Evolutionary conservation across 1,140 invertebrate genomes (phyloP), one percentile per base, ranked within the genome.

Genomic region (Drosophila saltans): DNA sequence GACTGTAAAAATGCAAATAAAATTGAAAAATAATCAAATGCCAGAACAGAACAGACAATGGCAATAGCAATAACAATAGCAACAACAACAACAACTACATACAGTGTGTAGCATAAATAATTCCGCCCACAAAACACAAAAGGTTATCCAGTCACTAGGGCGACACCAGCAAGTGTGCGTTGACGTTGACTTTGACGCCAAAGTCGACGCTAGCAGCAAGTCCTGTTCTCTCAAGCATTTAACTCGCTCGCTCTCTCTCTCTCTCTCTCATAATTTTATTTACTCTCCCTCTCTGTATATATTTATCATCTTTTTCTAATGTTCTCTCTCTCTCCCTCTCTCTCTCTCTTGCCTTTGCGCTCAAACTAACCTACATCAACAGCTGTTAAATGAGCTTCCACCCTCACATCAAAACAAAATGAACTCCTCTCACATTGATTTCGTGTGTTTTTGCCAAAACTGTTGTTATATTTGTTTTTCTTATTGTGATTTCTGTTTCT

Each of bases 361-460:
- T 75, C 72, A 75, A 89, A 89, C 84, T 89, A 89, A 89, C 84
- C 84, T 89, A 89, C 84, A 89, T 90, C 84, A 89, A 89, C 84
- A 89, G 84, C 84, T 89, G 84, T 88, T 72, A 68, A 58, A 45
- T 59, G 58, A 40, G 61, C 74, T 41, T 69, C 74, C 77, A 88
- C 80, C 72, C 74, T 60, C 75, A 48, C 59, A 16, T 16, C 80
- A 45, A 68, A 66, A 70, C 33, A 36, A 36, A 1, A 6, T 36
- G 33, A 39, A 40, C 28, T 3, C 8, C 9, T 39, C 10, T 59
- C 8, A 26, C 57, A 43, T 41, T 65, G 43, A 41, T 60, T 70
- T 75, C 61, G 41, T 16, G 16, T 16, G 16, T 68, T 66, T 77
- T 74, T 33, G 41, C 69, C 36, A 59, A 68, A 36, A 61, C 59